Percentiles rank a stretch among this genome's conserved stretches.
Evolutionary conservation across 2,113 vertebrate genomes (phyloP).

Genomic region (Lasiurus borealis): DNA sequence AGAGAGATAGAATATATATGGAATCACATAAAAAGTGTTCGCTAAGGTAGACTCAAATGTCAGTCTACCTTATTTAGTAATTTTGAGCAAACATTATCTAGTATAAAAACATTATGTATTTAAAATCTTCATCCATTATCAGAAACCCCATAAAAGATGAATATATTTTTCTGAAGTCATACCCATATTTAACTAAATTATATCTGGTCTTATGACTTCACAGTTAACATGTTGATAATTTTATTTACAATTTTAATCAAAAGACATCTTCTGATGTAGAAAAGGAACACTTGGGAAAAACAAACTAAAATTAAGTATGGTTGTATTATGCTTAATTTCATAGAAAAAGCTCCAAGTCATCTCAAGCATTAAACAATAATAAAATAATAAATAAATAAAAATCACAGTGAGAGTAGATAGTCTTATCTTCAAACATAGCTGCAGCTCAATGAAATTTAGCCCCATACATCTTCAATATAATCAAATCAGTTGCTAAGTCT

Average conservation of each 20-base stretch:
- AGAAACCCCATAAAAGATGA: neutral
- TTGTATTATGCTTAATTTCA: slow-evolving; percentile 55
- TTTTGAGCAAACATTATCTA: slow-evolving; percentile 22
- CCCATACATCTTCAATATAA: slow-evolving; percentile 47
- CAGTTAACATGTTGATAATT: slow-evolving; percentile 77
- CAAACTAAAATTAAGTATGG: neutral
- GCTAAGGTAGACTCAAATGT: neutral
- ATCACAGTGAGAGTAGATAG: slow-evolving; percentile 29
- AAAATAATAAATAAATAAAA: slow-evolving; percentile 66
- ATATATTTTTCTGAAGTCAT: slow-evolving; percentile 18
- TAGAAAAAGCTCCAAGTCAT: slow-evolving; percentile 67
- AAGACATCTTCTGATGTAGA: slow-evolving; percentile 64
- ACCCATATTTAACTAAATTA: slow-evolving; percentile 20
- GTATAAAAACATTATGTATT: neutral
- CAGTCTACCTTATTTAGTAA: neutral
- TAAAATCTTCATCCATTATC: neutral
- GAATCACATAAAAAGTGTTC: neutral
- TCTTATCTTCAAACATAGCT: slow-evolving; percentile 67
- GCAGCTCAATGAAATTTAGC: slow-evolving; percentile 48
- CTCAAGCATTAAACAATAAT: slow-evolving; percentile 10
- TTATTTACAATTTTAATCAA: slow-evolving; percentile 78
- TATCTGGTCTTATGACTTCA: slow-evolving; percentile 10
- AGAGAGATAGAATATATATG: neutral
- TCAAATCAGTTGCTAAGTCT: slow-evolving; percentile 48
- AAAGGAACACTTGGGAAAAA: slow-evolving; percentile 13